Conservation (phyloP, 2,113 vertebrate genomes). For the Proteles cristata region DNA sequence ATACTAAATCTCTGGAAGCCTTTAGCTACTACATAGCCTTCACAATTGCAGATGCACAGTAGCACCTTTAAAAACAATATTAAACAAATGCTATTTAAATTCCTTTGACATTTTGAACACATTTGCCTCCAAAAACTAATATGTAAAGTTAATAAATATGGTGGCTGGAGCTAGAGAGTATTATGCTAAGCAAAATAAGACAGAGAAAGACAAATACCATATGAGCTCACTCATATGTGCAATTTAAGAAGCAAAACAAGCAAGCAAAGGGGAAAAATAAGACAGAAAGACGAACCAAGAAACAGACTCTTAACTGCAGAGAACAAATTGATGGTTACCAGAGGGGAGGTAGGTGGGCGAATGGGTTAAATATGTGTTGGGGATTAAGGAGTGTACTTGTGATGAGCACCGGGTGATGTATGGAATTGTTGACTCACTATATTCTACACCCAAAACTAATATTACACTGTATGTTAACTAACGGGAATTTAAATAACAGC, state of each 20-base stretch:
- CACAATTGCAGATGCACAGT: neutral
- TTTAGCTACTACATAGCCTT: neutral
- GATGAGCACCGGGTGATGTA: neutral
- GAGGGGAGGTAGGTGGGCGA: neutral
- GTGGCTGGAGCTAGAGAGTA: neutral
- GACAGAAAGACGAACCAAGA: neutral
- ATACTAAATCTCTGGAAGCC: neutral
- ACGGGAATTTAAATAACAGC: neutral
- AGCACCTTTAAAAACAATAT: constrained; percentile 21
- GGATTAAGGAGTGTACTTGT: neutral
- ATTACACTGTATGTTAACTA: neutral
- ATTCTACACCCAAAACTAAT: neutral
- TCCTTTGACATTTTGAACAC: constrained; percentile 5
- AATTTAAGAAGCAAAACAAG: neutral
- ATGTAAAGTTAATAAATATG: neutral
- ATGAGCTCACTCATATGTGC: neutral
- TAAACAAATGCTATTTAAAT: constrained; percentile 26
- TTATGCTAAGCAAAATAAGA: neutral
- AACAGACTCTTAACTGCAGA: neutral
- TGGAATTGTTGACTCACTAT: neutral
- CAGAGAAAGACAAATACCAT: neutral
- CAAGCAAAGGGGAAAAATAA: neutral
- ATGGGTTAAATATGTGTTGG: neutral
- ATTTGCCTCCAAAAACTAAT: constrained; percentile 50
- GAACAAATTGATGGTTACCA: neutral